These are phyloP conservation scores for Microcebus tavaratra DNA, from an alignment of 2,113 vertebrate species.

Conservation along the genomic window DNA sequence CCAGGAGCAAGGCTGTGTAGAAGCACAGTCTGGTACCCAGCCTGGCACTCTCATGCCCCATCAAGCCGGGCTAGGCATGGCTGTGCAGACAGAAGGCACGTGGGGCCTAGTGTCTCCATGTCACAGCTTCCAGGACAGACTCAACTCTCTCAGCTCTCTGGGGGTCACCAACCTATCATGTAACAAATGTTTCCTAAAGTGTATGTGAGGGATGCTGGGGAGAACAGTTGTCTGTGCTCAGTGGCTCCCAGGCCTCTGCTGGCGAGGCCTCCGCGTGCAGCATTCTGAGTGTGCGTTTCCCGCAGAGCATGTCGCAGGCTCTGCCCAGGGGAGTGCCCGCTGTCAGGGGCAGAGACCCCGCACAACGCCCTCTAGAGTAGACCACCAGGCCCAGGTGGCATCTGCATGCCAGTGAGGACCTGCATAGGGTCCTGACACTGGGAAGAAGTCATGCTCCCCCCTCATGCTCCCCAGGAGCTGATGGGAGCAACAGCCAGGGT, in stretches of 20 bases:
- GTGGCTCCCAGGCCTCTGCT: not conserved
- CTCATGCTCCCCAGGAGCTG: not conserved
- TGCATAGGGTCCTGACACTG: fast-evolving
- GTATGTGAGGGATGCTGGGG: not conserved
- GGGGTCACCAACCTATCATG: not conserved
- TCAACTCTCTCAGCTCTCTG: too few relatives aligned
- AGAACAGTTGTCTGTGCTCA: not conserved
- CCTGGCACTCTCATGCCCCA: not conserved
- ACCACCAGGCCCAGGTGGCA: not conserved
- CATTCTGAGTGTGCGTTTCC: not conserved
- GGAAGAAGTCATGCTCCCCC: not conserved
- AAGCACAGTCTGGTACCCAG: too few relatives aligned
- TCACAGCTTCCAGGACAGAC: not conserved
- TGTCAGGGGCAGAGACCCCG: not conserved
- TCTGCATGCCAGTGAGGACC: not conserved
- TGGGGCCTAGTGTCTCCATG: not conserved
- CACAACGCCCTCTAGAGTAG: not conserved
- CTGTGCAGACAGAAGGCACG: not conserved
- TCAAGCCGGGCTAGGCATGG: not conserved
- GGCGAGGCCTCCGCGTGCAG: not conserved
- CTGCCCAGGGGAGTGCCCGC: not conserved
- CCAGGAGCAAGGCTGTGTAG: not conserved
- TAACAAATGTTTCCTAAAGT: not conserved
- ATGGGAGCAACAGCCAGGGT: not conserved
- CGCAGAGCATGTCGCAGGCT: not conserved